Percentiles rank a stretch among this genome's conserved stretches.
Conservation (phyloP, 1,140 invertebrate genomes). For the Forficula auricularia region DNA sequence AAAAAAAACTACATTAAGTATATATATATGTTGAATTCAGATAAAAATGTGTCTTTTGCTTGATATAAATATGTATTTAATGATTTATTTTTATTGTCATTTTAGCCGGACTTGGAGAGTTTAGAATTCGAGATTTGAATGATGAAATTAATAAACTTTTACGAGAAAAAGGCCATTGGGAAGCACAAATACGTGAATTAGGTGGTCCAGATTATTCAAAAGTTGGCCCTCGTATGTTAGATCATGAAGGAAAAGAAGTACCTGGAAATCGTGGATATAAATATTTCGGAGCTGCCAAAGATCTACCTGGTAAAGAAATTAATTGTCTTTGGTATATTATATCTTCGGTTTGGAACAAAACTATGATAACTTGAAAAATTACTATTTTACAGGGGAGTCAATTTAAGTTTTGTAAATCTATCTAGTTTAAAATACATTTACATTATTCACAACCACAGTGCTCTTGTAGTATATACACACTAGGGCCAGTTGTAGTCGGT, state of each 20-base stretch:
- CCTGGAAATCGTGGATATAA: slow-evolving; percentile 96
- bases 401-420: no score
- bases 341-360: no score
- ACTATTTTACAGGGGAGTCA: no score
- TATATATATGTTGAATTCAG: no score
- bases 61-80: background rate
- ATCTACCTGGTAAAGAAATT: slow-evolving; percentile 56
- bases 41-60: no score
- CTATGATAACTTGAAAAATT: no score
- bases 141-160: slow-evolving; percentile 99
- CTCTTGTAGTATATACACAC: no score
- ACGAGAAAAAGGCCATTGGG: slow-evolving; percentile 92
- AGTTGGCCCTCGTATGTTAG: slow-evolving; percentile 83
- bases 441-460: no score
- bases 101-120: slow-evolving; percentile 90
- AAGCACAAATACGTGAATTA: slow-evolving; percentile 83
- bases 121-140: slow-evolving; percentile 91
- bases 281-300: slow-evolving; percentile 98
- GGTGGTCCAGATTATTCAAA: slow-evolving; percentile 89
- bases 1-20: background rate
- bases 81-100: slow-evolving; percentile 13
- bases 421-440: no score
- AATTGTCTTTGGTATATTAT: background rate
- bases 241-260: slow-evolving; percentile 91
- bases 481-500: no score